These are phyloP conservation scores for Helicorthomorpha holstii DNA, from an alignment of 1,140 invertebrate species.

Conservation along the genomic window DNA sequence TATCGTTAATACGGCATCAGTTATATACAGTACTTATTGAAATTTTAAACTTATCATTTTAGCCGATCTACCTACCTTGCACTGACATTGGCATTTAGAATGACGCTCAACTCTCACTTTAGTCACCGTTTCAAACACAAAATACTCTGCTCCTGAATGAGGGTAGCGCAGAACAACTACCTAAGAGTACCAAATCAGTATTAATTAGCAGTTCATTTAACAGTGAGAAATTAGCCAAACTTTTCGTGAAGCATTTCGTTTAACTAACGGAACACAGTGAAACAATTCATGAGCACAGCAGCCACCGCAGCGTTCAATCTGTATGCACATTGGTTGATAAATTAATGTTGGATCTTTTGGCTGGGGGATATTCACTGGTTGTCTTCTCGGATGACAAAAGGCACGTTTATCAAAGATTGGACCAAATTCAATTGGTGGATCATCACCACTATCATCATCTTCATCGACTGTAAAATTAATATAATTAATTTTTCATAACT, in stretches of 20 bases:
- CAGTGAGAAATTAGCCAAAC: not conserved
- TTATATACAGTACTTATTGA: not conserved
- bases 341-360: conserved; percentile 31
- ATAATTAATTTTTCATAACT: no score
- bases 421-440: not conserved
- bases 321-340: conserved; percentile 43
- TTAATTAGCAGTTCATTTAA: not conserved
- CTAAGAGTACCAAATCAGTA: not conserved
- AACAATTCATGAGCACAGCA: conserved; percentile 44
- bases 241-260: conserved; percentile 5
- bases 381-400: conserved; percentile 4
- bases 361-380: conserved; percentile 6
- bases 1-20: not conserved
- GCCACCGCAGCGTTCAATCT: conserved; percentile 47
- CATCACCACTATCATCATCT: not conserved
- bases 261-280: conserved; percentile 36
- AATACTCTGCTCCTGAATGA: conserved; percentile 5
- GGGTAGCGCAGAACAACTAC: conserved; percentile 2
- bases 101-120: conserved; percentile 3
- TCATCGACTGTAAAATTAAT: not conserved
- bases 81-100: conserved; percentile 3
- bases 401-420: conserved; percentile 8
- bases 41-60: no score
- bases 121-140: conserved; percentile 4
- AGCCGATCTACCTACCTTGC: conserved; percentile 3